phyloP scores from a whole-genome alignment of 2,113 vertebrate genomes.

The Phodopus roborovskii region DNA sequence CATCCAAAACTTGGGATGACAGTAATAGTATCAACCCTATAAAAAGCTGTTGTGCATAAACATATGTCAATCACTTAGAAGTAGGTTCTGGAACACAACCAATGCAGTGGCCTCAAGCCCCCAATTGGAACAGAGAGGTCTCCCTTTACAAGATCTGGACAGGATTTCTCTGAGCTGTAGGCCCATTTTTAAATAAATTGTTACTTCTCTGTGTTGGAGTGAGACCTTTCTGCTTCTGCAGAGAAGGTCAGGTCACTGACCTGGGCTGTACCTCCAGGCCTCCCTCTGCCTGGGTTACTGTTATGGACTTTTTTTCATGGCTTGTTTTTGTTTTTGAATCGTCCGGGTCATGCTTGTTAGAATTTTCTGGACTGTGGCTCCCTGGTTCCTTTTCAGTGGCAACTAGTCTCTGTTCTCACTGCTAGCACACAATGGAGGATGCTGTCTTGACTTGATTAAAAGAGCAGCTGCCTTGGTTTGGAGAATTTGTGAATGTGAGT shows the following conservation, averaged over 20 bases:
- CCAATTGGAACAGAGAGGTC: neutral
- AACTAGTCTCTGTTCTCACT: neutral
- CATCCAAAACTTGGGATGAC: neutral
- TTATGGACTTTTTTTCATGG: neutral
- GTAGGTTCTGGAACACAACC: neutral
- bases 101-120: neutral
- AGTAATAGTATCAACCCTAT: neutral
- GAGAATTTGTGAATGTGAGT: slow-evolving; percentile 40
- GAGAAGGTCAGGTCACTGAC: neutral
- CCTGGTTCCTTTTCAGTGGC: neutral
- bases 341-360: neutral
- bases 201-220: neutral
- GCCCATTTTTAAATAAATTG: neutral
- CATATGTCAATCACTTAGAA: neutral
- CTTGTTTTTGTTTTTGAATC: neutral
- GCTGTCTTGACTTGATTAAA: slow-evolving; percentile 55
- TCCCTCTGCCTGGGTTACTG: neutral
- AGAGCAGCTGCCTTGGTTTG: slow-evolving; percentile 37
- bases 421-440: neutral
- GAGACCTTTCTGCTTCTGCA: neutral
- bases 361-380: neutral
- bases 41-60: slow-evolving; percentile 22
- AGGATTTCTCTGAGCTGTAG: neutral
- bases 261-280: neutral
- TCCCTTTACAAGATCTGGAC: neutral